Conservation (phyloP, 2,113 vertebrate genomes). For the Hyaena hyaena region DNA sequence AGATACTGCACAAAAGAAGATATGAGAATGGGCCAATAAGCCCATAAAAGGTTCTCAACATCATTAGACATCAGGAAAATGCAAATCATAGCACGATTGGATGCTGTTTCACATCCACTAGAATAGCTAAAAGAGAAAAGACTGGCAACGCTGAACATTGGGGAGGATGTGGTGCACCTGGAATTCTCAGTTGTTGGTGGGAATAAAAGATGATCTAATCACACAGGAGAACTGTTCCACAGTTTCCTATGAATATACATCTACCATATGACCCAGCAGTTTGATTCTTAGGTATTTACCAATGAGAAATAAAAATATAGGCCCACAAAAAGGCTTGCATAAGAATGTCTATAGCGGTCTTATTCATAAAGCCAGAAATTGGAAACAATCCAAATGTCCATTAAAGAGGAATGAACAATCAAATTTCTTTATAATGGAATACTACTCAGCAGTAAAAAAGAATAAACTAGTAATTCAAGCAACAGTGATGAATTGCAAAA, state of each 20-base stretch:
- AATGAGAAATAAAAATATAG: slow-evolving; percentile 13
- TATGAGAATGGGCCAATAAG: not conserved
- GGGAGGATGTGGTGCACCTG: not conserved
- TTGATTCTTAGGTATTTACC: not conserved
- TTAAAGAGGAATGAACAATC: not conserved
- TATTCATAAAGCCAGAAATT: not conserved
- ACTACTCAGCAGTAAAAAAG: slow-evolving; percentile 8
- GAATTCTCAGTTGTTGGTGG: not conserved
- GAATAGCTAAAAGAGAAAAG: slow-evolving; percentile 1
- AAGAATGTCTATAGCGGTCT: not conserved
- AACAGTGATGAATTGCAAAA: not conserved
- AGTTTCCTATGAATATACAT: not conserved
- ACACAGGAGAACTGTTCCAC: not conserved
- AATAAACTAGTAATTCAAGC: not conserved
- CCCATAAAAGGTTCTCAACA: not conserved
- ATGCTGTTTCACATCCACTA: not conserved
- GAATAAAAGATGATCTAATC: not conserved
- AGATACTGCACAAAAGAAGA: not conserved
- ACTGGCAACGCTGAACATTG: not conserved
- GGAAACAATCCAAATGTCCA: not conserved
- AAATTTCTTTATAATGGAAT: slow-evolving; percentile 12
- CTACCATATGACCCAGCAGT: not conserved
- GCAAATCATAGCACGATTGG: not conserved
- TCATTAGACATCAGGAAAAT: not conserved
- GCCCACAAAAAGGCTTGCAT: not conserved